Evolutionary conservation across 1,140 invertebrate species (phyloP).

Genomic region (Frieseomelitta varia): DNA sequence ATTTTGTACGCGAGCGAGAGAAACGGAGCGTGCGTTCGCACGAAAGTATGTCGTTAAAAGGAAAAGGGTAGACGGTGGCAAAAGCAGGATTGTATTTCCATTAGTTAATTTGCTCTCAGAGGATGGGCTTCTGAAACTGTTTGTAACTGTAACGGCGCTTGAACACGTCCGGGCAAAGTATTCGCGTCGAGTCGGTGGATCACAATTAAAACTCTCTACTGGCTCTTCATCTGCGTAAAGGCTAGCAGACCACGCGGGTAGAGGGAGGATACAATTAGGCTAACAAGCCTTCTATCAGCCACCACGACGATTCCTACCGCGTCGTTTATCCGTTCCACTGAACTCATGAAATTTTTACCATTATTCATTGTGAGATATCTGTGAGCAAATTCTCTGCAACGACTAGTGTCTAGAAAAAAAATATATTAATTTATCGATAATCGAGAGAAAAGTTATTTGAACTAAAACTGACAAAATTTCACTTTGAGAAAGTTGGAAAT

Average conservation of each 20-base stretch:
- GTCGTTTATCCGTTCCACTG: background rate
- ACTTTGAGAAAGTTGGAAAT: no score
- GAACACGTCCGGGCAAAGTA: constrained; percentile 58
- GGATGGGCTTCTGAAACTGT: constrained; percentile 57
- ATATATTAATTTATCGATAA: no score
- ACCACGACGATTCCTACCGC: constrained; percentile 8
- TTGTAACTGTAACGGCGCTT: constrained; percentile 55
- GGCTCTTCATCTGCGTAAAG: constrained; percentile 22
- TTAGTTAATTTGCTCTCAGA: constrained; percentile 67
- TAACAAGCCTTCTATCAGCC: constrained; percentile 47
- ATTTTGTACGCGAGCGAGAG: background rate
- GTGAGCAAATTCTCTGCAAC: no score
- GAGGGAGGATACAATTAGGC: constrained; percentile 32
- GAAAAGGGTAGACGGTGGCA: background rate
- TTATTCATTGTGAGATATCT: no score
- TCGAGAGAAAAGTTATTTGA: no score
- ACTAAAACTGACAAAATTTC: no score
- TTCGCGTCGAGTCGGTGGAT: constrained; percentile 57
- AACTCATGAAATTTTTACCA: constrained; percentile 2
- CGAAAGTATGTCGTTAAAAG: constrained; percentile 22
- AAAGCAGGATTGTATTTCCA: constrained; percentile 67
- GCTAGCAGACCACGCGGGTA: background rate
- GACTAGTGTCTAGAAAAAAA: no score
- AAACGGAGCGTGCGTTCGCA: constrained; percentile 20
- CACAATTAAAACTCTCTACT: constrained; percentile 65